Conservation (phyloP, 2,797 vertebrate species). For the Toxotes lorentzi region DNA sequence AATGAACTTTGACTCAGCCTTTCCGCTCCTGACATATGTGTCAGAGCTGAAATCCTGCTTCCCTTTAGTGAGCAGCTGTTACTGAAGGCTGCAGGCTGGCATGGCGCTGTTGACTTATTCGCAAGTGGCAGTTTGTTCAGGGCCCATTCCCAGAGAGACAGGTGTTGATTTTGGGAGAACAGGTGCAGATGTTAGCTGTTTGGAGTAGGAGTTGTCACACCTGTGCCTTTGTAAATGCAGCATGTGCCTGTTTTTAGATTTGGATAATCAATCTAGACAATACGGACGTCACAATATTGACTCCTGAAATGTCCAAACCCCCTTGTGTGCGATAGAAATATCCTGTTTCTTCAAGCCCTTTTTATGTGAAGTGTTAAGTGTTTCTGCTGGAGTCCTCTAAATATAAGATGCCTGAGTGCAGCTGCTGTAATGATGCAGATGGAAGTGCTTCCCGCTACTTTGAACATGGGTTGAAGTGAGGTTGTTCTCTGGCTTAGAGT, state of each 20-base stretch:
- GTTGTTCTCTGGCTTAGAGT: conserved; percentile 29
- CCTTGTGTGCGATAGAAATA: not conserved
- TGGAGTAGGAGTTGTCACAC: conserved; percentile 30
- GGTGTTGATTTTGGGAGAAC: conserved; percentile 66
- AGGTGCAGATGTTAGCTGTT: conserved; percentile 60
- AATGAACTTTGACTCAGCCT: conserved; percentile 23
- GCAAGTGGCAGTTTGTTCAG: conserved; percentile 45
- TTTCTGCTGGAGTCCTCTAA: conserved; percentile 7
- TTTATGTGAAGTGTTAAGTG: not conserved
- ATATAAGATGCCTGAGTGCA: conserved; percentile 23
- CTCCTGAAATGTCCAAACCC: not conserved
- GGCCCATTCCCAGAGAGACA: conserved; percentile 57
- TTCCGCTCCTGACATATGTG: conserved; percentile 10
- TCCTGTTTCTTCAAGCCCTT: not conserved
- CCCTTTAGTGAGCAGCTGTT: conserved; percentile 60
- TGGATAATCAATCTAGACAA: conserved; percentile 3
- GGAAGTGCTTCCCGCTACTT: conserved; percentile 41
- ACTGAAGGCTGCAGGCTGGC: conserved; percentile 43
- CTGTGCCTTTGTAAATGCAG: conserved; percentile 44
- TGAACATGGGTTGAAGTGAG: conserved; percentile 43
- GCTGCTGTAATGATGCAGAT: conserved; percentile 51
- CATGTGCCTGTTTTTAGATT: conserved; percentile 15
- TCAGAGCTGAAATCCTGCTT: conserved; percentile 29
- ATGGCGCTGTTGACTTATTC: conserved; percentile 47
- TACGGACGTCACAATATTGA: not conserved